Conservation (phyloP, 2,888 invertebrate genomes). For the Agonopterix arenella region DNA sequence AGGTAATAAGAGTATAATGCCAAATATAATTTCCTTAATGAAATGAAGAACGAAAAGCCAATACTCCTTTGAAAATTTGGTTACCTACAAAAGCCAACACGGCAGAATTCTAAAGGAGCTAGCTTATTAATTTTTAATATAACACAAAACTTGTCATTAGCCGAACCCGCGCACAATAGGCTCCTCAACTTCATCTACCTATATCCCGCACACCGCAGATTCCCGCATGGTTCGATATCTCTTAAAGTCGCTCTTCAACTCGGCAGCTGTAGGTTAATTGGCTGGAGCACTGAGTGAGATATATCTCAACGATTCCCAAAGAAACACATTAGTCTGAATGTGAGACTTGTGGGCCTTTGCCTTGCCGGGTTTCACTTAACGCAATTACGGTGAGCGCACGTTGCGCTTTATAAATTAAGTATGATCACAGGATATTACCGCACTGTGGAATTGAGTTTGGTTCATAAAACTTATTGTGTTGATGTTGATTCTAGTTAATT, state of each 20-base stretch:
- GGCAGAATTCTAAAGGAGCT: too few species aligned
- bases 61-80: too few species aligned
- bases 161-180: too few species aligned
- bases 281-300: constrained; percentile 9
- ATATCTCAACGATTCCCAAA: constrained; percentile 10
- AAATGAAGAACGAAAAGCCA: too few species aligned
- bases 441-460: too few species aligned
- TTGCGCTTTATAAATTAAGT: constrained; percentile 20
- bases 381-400: constrained; percentile 27
- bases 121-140: too few species aligned
- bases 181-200: neutral
- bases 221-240: neutral
- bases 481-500: too few species aligned
- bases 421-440: neutral
- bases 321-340: constrained; percentile 28
- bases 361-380: constrained; percentile 32
- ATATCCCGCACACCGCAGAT: neutral
- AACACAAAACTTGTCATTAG: too few species aligned
- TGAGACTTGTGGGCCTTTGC: constrained; percentile 18
- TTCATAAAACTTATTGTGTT: too few species aligned
- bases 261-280: constrained; percentile 5
- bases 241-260: neutral
- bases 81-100: too few species aligned
- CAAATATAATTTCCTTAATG: too few species aligned
- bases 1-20: too few species aligned